Base-by-base conservation (phyloP, 2,888 invertebrate species). In the Nyleta sp. region DNA sequence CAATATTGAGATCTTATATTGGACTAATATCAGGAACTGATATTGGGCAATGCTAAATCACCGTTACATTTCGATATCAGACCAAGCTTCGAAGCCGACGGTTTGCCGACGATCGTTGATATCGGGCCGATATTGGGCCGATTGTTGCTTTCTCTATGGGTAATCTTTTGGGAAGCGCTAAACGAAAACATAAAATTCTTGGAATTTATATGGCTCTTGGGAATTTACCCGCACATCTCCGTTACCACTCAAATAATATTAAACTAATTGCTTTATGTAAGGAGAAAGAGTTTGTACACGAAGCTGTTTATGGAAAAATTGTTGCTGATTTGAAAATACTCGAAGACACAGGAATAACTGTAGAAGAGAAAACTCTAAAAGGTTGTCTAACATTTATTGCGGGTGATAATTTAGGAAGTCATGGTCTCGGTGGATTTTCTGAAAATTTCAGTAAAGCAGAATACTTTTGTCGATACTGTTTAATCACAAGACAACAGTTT, bases 81-180 rank as follows among this genome's bases (percentile, higher is more conserved):
- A n/a, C n/a, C n/a, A n/a, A n/a, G n/a, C n/a, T n/a, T n/a, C n/a
- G n/a, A n/a, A n/a, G n/a, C n/a, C n/a, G n/a, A n/a, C n/a, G n/a
- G n/a, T n/a, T n/a, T n/a, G n/a, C n/a, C n/a, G n/a, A n/a, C n/a
- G n/a, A n/a, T n/a, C n/a, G n/a, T n/a, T n/a, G n/a, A n/a, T n/a
- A n/a, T n/a, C n/a, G n/a, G n/a, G n/a, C n/a, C n/a, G n/a, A n/a
- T n/a, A n/a, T n/a, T n/a, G n/a, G n/a, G n/a, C n/a, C n/a, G n/a
- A n/a, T n/a, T n/a, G n/a, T n/a, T n/a, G n/a, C n/a, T n/a, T n/a
- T n/a, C n/a, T n/a, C n/a, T n/a, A n/a, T n/a, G n/a, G n/a, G n/a
- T n/a, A 86, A 86, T 76, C 85, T 84, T 17, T 38, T 87, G 8
- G 85, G 85, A 2, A 72, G 84, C 1, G 75, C 84, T 5, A 84